These are phyloP conservation scores for Phasia obesa DNA, from an alignment of 2,888 invertebrate species.

Conservation along the genomic window DNA sequence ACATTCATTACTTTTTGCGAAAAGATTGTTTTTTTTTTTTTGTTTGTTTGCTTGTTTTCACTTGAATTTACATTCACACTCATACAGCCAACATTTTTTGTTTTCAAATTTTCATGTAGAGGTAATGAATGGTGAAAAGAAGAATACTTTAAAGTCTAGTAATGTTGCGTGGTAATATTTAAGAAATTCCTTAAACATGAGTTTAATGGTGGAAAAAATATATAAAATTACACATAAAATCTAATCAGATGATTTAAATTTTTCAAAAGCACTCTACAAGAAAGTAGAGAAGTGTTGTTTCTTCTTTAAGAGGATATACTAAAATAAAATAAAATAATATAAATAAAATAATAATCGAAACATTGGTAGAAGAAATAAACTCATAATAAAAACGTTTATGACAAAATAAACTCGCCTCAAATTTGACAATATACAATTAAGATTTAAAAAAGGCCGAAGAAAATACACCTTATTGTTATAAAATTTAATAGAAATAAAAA, in stretches of 20 bases:
- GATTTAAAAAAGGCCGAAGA: too few relatives aligned
- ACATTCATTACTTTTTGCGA: constrained; percentile 68
- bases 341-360: background rate
- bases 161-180: constrained; percentile 70
- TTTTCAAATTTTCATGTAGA: constrained; percentile 3
- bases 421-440: too few relatives aligned
- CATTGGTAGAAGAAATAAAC: too few relatives aligned
- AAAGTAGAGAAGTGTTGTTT: background rate
- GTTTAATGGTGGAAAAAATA: constrained; percentile 67
- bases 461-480: too few relatives aligned
- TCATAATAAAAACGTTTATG: too few relatives aligned
- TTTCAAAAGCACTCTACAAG: constrained; percentile 54
- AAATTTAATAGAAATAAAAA: too few relatives aligned
- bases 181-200: constrained; percentile 69
- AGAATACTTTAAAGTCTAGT: constrained; percentile 55
- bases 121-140: background rate
- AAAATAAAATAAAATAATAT: too few relatives aligned
- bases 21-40: constrained; percentile 34
- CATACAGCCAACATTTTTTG: constrained; percentile 18
- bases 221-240: constrained; percentile 70
- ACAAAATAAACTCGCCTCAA: too few relatives aligned
- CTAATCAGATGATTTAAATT: constrained; percentile 71
- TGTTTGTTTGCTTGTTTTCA: constrained; percentile 20
- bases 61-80: constrained; percentile 30
- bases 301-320: too few relatives aligned